Conservation (phyloP, 2,113 vertebrate genomes). For the Periophthalmus modestus region DNA sequence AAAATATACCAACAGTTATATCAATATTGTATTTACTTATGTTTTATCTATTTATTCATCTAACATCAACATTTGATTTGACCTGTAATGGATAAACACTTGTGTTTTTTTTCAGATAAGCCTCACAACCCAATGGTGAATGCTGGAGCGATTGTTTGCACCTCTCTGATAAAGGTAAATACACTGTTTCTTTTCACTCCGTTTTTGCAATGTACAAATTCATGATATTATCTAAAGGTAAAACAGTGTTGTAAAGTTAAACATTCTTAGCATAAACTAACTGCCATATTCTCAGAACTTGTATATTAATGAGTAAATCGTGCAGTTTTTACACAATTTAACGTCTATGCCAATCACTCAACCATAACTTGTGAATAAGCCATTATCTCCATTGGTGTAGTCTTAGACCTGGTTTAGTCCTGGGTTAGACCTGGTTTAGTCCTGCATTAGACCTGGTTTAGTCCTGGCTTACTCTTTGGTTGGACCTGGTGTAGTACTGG, state of each 20-base stretch:
- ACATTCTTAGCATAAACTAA: slow-evolving; percentile 7
- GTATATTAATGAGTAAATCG: neutral
- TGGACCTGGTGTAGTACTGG: too few relatives aligned
- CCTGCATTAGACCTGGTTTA: too few relatives aligned
- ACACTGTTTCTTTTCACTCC: neutral
- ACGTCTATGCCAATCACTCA: neutral
- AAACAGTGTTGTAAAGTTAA: slow-evolving; percentile 6
- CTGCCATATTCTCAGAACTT: neutral
- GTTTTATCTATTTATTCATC: slow-evolving; percentile 21
- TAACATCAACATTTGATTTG: slow-evolving; percentile 25
- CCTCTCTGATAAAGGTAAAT: slow-evolving; percentile 97
- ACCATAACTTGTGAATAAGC: neutral
- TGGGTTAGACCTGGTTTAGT: neutral
- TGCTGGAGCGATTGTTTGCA: slow-evolving; percentile 96
- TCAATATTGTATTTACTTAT: neutral
- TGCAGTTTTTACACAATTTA: slow-evolving; percentile 2
- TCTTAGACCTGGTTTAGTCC: neutral
- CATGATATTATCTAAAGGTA: slow-evolving; percentile 12
- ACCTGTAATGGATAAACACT: neutral
- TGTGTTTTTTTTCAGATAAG: slow-evolving; percentile 82
- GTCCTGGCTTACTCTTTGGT: too few relatives aligned
- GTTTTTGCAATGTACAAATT: slow-evolving; percentile 7
- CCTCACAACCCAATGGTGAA: slow-evolving; percentile 99
- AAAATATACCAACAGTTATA: neutral
- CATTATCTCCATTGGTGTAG: neutral